phyloP scores from a whole-genome alignment of 2,888 invertebrate genomes.

The Eurytoma californica region DNA sequence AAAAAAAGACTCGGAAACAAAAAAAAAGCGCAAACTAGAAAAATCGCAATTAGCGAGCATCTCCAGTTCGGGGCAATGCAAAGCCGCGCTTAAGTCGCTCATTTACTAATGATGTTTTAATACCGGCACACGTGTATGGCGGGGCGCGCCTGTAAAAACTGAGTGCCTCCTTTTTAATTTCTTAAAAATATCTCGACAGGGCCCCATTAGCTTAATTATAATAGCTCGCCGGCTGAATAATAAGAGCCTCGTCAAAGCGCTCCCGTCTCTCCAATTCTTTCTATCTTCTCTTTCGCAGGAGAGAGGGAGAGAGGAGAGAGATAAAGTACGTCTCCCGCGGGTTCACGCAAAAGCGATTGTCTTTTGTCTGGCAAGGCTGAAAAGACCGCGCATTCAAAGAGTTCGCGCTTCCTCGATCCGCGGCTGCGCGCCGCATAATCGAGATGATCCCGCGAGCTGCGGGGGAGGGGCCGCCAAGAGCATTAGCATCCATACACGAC shows the following conservation, averaged over 20 bases:
- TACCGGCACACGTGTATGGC: neutral
- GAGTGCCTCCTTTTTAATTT: neutral
- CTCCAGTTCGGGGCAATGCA: too few species aligned
- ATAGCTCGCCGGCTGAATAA: neutral
- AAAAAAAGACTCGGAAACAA: neutral
- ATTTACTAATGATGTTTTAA: constrained; percentile 42
- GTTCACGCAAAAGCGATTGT: too few species aligned
- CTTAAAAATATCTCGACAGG: neutral
- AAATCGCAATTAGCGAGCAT: neutral
- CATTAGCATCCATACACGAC: too few species aligned
- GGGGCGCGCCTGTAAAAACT: neutral
- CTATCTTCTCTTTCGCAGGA: too few species aligned
- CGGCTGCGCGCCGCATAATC: neutral
- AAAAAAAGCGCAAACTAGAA: too few species aligned
- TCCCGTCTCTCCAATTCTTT: too few species aligned
- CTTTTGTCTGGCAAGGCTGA: too few species aligned
- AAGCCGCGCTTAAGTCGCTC: constrained; percentile 12
- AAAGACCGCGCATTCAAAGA: too few species aligned
- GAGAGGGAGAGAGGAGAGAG: too few species aligned
- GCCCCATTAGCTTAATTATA: constrained; percentile 47
- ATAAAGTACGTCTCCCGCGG: too few species aligned
- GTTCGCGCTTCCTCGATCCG: neutral
- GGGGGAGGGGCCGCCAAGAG: neutral
- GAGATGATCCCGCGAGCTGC: neutral
- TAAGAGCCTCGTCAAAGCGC: neutral